These are phyloP conservation scores for Fringilla coelebs DNA, from an alignment of 2,797 vertebrate genomes.

Conservation along the genomic window DNA sequence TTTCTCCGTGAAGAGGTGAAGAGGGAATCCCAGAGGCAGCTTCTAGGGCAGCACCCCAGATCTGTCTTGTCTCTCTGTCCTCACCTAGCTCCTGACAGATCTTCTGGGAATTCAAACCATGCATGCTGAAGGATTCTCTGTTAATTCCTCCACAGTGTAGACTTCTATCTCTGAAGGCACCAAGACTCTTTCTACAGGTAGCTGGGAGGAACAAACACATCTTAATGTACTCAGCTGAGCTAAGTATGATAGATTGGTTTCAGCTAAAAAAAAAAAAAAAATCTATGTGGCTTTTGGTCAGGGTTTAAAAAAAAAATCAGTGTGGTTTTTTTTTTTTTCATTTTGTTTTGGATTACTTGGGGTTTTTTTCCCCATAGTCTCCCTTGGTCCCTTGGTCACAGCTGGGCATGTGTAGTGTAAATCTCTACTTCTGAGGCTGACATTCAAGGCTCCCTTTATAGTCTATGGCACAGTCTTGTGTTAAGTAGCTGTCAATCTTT, in stretches of 20 bases:
- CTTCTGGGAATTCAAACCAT: neutral
- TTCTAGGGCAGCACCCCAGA: neutral
- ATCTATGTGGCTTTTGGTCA: no score
- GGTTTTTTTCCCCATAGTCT: neutral
- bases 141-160: neutral
- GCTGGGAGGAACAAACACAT: neutral
- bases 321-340: fast-evolving
- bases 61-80: neutral
- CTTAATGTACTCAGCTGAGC: neutral
- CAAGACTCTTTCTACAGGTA: neutral
- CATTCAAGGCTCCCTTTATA: neutral
- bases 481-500: slow-evolving; percentile 57
- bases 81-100: neutral
- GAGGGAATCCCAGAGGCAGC: neutral
- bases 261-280: neutral
- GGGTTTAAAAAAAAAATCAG: fast-evolving
- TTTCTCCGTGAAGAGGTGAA: neutral
- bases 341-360: neutral
- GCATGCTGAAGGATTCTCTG: neutral
- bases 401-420: neutral
- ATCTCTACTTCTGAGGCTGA: neutral
- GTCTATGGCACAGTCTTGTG: neutral
- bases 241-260: neutral
- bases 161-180: neutral
- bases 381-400: neutral